phyloP scores from a whole-genome alignment of 30 jellyfish, hydroid and myxozoan species.

The Hydractinia echinata region DNA sequence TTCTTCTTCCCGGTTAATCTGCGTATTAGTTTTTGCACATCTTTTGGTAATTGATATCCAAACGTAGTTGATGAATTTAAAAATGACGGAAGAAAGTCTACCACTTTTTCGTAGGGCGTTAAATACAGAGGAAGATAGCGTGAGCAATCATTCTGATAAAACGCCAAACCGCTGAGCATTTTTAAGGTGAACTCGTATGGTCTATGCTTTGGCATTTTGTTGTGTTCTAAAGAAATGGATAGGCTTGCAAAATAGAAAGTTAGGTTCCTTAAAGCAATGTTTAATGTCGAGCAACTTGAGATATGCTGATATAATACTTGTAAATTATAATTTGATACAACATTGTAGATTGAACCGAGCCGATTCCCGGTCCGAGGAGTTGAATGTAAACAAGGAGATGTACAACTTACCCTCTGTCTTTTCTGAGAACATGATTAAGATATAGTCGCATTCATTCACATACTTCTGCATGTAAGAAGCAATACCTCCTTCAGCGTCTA shows the following conservation, averaged over 20 bases:
- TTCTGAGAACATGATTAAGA: slow-evolving; percentile 14
- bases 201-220: background rate
- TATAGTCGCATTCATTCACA: slow-evolving; percentile 30
- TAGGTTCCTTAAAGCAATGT: no score
- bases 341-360: no score
- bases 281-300: no score
- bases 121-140: slow-evolving; percentile 32
- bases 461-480: slow-evolving; percentile 25
- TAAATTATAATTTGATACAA: no score
- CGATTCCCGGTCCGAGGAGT: no score
- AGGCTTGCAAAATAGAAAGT: no score
- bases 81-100: slow-evolving; percentile 11
- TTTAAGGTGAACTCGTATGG: slow-evolving; percentile 36
- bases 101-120: background rate
- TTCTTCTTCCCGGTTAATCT: background rate
- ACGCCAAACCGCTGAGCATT: slow-evolving; percentile 23
- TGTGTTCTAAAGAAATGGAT: no score
- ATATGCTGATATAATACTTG: no score
- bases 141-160: slow-evolving; percentile 21
- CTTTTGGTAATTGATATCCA: slow-evolving; percentile 27
- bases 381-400: no score
- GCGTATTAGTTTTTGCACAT: slow-evolving; percentile 1
- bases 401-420: background rate
- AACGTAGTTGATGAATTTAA: background rate
- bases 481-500: slow-evolving; percentile 37